These are phyloP conservation scores for Penelope pileata DNA, from an alignment of 2,113 vertebrate genomes.

Conservation along the genomic window DNA sequence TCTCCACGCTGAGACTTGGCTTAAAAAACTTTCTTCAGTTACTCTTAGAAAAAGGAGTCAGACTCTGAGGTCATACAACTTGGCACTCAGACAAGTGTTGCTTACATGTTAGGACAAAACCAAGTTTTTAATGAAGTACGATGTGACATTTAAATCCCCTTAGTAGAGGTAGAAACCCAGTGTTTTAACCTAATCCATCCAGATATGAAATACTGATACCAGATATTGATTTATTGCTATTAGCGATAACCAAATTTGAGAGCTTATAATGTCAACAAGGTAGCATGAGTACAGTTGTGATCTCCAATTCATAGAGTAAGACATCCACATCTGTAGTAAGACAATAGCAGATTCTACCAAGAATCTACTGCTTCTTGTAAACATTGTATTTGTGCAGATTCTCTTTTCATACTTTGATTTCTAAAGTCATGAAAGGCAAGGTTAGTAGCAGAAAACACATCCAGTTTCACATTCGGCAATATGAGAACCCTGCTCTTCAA, in stretches of 20 bases:
- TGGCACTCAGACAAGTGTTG: not conserved
- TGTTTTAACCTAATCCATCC: constrained; percentile 65
- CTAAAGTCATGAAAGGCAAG: constrained; percentile 80
- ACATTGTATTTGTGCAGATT: constrained; percentile 82
- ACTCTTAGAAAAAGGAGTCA: not conserved
- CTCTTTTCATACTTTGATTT: constrained; percentile 75
- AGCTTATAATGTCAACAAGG: constrained; percentile 71
- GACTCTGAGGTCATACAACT: not conserved
- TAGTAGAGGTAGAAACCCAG: constrained; percentile 60
- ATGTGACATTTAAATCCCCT: constrained; percentile 64
- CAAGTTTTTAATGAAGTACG: constrained; percentile 66
- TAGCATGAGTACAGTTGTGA: constrained; percentile 67
- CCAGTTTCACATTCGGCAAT: constrained; percentile 79
- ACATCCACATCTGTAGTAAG: constrained; percentile 71
- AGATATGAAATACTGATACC: constrained; percentile 72
- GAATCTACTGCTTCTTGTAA: constrained; percentile 79
- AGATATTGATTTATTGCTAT: constrained; percentile 81
- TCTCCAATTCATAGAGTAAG: constrained; percentile 68
- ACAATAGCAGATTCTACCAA: constrained; percentile 75
- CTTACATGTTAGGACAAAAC: constrained; percentile 26
- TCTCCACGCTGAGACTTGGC: not conserved
- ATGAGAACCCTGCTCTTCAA: constrained; percentile 73
- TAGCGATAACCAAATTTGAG: constrained; percentile 76
- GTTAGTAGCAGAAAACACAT: constrained; percentile 80
- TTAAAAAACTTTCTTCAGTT: not conserved